Evolutionary conservation across 2,113 vertebrate species (phyloP).

Genomic region (Antechinus flavipes): DNA sequence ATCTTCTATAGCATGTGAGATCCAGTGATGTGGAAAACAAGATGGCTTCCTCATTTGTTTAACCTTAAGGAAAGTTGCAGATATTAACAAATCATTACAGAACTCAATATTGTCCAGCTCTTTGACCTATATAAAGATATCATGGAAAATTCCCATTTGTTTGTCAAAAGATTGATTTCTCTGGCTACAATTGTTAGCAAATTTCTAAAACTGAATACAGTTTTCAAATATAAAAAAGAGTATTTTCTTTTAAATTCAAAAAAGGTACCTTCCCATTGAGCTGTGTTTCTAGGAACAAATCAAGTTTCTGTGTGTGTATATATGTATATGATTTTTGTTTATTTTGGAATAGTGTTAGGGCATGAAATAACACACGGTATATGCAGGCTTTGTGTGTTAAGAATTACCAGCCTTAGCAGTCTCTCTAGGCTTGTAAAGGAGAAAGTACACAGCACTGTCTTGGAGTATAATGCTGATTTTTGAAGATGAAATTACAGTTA

Average conservation of each 20-base stretch:
- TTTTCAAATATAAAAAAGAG: slow-evolving; percentile 49
- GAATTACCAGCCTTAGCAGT: slow-evolving; percentile 46
- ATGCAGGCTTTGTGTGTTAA: background rate
- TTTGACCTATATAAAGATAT: slow-evolving; percentile 71
- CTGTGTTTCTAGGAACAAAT: slow-evolving; percentile 49
- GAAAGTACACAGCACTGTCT: background rate
- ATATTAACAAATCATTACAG: slow-evolving; percentile 82
- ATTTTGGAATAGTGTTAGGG: slow-evolving; percentile 34
- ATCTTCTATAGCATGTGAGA: slow-evolving; percentile 80
- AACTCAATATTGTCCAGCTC: slow-evolving; percentile 61
- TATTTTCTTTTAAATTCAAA: slow-evolving; percentile 63
- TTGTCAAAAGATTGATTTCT: slow-evolving; percentile 19
- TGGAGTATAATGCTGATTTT: slow-evolving; percentile 51
- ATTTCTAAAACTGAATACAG: slow-evolving; percentile 27
- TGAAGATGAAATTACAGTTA: slow-evolving; percentile 59
- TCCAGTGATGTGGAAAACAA: slow-evolving; percentile 86
- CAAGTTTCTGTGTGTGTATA: slow-evolving; percentile 37
- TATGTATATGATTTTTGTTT: slow-evolving; percentile 4
- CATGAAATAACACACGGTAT: background rate
- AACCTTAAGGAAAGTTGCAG: slow-evolving; percentile 84
- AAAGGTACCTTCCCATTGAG: slow-evolving; percentile 43
- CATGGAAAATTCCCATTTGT: background rate
- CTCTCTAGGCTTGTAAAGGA: background rate
- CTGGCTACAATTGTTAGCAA: background rate
- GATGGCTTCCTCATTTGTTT: slow-evolving; percentile 86